Conservation (phyloP, 2,113 vertebrate genomes). For the Peromyscus leucopus region DNA sequence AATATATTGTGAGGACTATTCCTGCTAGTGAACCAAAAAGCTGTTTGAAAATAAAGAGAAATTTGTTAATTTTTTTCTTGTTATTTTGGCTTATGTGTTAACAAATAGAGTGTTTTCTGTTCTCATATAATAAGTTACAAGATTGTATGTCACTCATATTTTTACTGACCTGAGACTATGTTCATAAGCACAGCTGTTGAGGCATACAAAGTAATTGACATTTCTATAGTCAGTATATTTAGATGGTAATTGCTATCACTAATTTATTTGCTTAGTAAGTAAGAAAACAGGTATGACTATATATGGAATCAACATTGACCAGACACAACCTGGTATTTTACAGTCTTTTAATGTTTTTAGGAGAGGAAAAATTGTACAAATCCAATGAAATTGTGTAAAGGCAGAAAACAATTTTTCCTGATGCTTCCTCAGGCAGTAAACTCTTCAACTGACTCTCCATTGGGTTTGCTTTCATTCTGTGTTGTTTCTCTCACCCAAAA, state of each 20-base stretch:
- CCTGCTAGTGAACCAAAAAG: slow-evolving; percentile 10
- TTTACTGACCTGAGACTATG: slow-evolving; percentile 33
- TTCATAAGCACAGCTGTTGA: slow-evolving; percentile 43
- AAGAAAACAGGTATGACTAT: neutral
- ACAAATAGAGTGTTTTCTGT: neutral
- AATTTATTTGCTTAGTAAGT: slow-evolving; percentile 59
- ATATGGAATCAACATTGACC: neutral
- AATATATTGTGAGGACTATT: slow-evolving; percentile 8
- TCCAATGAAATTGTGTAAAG: slow-evolving; percentile 60
- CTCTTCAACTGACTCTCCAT: slow-evolving; percentile 35
- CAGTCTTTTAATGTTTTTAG: slow-evolving; percentile 45
- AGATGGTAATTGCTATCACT: slow-evolving; percentile 21
- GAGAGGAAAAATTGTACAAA: slow-evolving; percentile 53
- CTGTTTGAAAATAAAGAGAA: slow-evolving; percentile 47
- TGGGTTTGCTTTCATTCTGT: slow-evolving; percentile 64
- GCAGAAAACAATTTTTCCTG: slow-evolving; percentile 48
- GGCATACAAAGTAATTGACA: neutral
- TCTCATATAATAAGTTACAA: slow-evolving; percentile 27
- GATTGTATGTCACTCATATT: neutral
- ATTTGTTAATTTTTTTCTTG: slow-evolving; percentile 38
- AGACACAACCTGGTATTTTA: slow-evolving; percentile 18
- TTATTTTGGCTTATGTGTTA: slow-evolving; percentile 50
- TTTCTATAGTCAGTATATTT: slow-evolving; percentile 38
- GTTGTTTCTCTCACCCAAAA: slow-evolving; percentile 19
- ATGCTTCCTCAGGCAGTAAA: slow-evolving; percentile 59